Percentiles rank a stretch among this genome's conserved stretches.
Conservation (phyloP, 1,140 invertebrate species). For the Cotesia glomerata region DNA sequence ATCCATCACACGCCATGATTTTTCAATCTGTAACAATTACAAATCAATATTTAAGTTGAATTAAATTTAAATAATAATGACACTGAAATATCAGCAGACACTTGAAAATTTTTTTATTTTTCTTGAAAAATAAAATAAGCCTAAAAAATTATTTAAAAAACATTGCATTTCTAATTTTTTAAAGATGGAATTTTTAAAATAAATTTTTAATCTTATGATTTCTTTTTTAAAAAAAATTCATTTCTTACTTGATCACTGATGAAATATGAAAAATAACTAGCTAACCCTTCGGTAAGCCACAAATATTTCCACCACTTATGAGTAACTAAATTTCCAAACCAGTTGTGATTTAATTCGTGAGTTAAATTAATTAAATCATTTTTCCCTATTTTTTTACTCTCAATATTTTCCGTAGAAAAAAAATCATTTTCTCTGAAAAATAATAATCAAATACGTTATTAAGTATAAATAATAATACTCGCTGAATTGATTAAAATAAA, state of each 20-base stretch:
- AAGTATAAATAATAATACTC: no score
- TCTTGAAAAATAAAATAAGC: no score
- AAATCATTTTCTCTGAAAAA: constrained; percentile 66
- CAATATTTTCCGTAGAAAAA: constrained; percentile 62
- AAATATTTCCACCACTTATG: background rate
- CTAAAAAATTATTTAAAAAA: no score
- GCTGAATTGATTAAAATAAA: background rate
- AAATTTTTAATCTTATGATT: no score
- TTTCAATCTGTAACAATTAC: constrained; percentile 55
- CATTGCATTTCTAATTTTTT: no score
- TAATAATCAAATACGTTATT: no score
- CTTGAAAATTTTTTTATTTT: no score
- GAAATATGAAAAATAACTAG: constrained; percentile 5
- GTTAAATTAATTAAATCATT: constrained; percentile 66
- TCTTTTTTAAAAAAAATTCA: background rate
- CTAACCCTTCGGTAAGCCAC: constrained; percentile 12
- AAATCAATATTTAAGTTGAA: no score
- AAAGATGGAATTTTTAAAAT: no score
- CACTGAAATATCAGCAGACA: no score
- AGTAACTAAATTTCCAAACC: constrained; percentile 15
- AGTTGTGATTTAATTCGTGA: constrained; percentile 64
- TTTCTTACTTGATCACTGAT: background rate
- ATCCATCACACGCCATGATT: constrained; percentile 79
- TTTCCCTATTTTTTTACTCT: constrained; percentile 62
- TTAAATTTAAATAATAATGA: no score